Conservation (phyloP, 2,888 invertebrate species). For the Melangyna quadrimaculata region DNA sequence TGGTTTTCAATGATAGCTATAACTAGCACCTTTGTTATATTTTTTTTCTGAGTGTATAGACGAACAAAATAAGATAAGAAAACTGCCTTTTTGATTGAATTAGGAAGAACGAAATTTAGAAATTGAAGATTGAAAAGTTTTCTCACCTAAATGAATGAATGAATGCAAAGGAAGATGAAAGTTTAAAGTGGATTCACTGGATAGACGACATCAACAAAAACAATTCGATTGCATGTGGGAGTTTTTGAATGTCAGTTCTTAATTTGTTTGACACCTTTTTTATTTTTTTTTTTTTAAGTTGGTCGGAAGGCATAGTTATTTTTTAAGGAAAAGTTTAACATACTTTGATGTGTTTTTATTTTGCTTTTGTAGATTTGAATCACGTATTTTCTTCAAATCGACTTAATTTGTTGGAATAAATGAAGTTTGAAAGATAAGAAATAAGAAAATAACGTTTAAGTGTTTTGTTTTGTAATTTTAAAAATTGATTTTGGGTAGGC, state of each 20-base stretch:
- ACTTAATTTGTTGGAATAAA: neutral
- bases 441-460: neutral
- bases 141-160: neutral
- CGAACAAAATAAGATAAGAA: neutral
- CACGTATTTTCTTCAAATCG: neutral
- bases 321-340: constrained; percentile 31
- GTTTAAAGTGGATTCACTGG: constrained; percentile 47
- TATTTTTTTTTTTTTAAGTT: neutral
- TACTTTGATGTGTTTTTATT: constrained; percentile 16
- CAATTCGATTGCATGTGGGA: constrained; percentile 31
- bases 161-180: constrained; percentile 12
- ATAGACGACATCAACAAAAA: constrained; percentile 50
- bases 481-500: neutral
- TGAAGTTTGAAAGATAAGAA: neutral
- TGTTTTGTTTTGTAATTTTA: neutral
- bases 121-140: constrained; percentile 56
- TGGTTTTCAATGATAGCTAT: too few relatives aligned
- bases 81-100: constrained; percentile 26
- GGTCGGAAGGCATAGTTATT: too few relatives aligned
- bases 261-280: constrained; percentile 58
- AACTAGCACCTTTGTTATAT: too few relatives aligned
- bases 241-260: constrained; percentile 19
- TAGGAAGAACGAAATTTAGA: neutral
- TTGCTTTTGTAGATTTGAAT: neutral
- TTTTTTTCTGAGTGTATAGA: neutral